phyloP scores from a whole-genome alignment of 2,797 vertebrate genomes.

The Trachops cirrhosus region DNA sequence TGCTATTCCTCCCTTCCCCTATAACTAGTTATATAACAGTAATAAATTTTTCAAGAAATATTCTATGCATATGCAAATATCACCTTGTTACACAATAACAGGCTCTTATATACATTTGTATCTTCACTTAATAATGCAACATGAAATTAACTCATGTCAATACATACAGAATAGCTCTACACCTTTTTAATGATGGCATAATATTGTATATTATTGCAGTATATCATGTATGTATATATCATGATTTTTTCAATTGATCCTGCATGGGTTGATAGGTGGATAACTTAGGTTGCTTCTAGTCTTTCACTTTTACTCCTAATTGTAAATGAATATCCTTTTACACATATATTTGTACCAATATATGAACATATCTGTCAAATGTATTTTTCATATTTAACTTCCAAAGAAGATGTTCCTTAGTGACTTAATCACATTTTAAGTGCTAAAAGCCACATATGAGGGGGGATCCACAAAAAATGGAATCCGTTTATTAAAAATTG shows the following conservation, averaged over 20 bases:
- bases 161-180: neutral
- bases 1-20: neutral
- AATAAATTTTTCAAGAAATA: neutral
- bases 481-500: neutral
- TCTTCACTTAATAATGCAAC: neutral
- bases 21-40: neutral
- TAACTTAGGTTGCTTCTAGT: neutral
- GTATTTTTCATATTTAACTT: neutral
- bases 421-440: neutral
- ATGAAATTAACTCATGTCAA: neutral
- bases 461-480: neutral
- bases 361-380: neutral
- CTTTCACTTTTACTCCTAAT: neutral
- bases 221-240: neutral
- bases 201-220: neutral
- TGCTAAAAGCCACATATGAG: neutral
- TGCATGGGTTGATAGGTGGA: neutral
- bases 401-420: neutral
- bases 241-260: neutral
- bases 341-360: neutral
- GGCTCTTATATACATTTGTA: neutral
- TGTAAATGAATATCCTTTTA: neutral
- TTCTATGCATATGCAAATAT: neutral
- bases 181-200: neutral
- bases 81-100: neutral